A percentile compares a stretch with the other conserved stretches of the same genome.
These are phyloP conservation scores for Agonopterix alstromeriana DNA, from an alignment of 2,888 invertebrate genomes.

Conservation along the genomic window DNA sequence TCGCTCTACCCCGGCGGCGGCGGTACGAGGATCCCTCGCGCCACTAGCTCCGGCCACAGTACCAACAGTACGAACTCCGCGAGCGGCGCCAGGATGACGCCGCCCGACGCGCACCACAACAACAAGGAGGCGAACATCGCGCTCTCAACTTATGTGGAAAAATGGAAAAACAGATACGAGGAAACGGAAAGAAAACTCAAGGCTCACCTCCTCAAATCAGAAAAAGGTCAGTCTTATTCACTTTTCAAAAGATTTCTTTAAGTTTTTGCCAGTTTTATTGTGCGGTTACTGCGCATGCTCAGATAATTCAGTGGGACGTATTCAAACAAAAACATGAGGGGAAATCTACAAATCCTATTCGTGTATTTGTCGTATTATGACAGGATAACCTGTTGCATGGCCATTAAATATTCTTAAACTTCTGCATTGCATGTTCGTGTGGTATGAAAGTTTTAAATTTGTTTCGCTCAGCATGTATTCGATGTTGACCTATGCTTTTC, in stretches of 20 bases:
- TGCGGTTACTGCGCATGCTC: constrained; percentile 56
- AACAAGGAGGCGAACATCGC: constrained; percentile 67
- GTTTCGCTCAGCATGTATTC: neutral
- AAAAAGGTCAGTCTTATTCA: constrained; percentile 78
- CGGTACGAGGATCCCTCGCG: constrained; percentile 70
- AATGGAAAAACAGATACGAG: constrained; percentile 83
- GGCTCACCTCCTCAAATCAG: constrained; percentile 79
- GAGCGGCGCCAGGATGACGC: constrained; percentile 62
- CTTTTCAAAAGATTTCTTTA: constrained; percentile 6
- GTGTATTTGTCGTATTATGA: constrained; percentile 65
- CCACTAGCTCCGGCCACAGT: constrained; percentile 29
- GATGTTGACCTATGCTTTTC: neutral
- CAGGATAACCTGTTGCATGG: constrained; percentile 68
- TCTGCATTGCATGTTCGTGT: constrained; percentile 36
- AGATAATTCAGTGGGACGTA: constrained; percentile 31
- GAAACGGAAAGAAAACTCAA: constrained; percentile 83
- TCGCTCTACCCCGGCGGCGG: constrained; percentile 56
- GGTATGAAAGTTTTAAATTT: constrained; percentile 16
- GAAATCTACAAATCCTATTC: constrained; percentile 62
- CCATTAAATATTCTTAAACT: constrained; percentile 56
- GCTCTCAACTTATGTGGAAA: constrained; percentile 69
- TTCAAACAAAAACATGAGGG: constrained; percentile 59
- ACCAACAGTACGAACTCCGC: too few species aligned
- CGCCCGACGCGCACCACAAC: constrained; percentile 68
- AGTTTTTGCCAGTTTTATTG: constrained; percentile 27